Conservation (phyloP, 2,888 invertebrate genomes). For the Euproctis similis region DNA sequence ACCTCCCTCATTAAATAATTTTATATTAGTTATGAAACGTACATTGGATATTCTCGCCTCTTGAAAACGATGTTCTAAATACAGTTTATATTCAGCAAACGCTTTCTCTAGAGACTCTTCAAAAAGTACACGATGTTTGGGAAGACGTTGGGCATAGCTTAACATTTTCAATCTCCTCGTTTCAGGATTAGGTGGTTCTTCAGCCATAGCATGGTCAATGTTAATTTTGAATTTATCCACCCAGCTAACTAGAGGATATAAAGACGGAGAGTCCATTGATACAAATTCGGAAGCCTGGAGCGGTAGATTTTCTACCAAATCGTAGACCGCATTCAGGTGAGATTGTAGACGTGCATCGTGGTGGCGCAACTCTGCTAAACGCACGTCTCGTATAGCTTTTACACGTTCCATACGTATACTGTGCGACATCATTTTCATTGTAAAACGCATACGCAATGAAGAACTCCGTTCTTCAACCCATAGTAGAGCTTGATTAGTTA, state of each 20-base stretch:
- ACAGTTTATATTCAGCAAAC: conserved; percentile 29
- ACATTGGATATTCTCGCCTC: conserved; percentile 52
- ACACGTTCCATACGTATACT: conserved; percentile 48
- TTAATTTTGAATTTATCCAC: conserved; percentile 31
- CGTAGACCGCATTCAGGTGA: conserved; percentile 44
- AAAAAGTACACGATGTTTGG: conserved; percentile 38
- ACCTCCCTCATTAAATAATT: conserved; percentile 48
- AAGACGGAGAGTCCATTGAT: conserved; percentile 31
- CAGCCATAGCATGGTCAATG: conserved; percentile 28
- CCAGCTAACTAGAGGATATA: conserved; percentile 48
- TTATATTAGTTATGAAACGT: conserved; percentile 42
- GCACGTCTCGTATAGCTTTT: conserved; percentile 35
- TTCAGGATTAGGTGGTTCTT: conserved; percentile 34
- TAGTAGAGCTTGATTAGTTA: conserved; percentile 37
- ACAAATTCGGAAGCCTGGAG: conserved; percentile 35
- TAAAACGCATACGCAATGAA: conserved; percentile 43
- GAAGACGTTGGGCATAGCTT: conserved; percentile 47
- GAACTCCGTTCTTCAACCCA: conserved; percentile 48
- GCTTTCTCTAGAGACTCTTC: conserved; percentile 41
- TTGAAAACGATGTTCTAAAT: conserved; percentile 42
- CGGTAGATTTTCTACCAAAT: conserved; percentile 36
- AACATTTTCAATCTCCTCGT: conserved; percentile 43
- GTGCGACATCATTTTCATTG: conserved; percentile 49
- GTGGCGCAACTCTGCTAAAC: conserved; percentile 40
- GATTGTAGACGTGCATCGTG: conserved; percentile 46